A percentile compares a stretch with the other conserved stretches of the same genome.
These are phyloP conservation scores for Tenualosa ilisha DNA, from an alignment of 2,797 vertebrate species.

Conservation along the genomic window DNA sequence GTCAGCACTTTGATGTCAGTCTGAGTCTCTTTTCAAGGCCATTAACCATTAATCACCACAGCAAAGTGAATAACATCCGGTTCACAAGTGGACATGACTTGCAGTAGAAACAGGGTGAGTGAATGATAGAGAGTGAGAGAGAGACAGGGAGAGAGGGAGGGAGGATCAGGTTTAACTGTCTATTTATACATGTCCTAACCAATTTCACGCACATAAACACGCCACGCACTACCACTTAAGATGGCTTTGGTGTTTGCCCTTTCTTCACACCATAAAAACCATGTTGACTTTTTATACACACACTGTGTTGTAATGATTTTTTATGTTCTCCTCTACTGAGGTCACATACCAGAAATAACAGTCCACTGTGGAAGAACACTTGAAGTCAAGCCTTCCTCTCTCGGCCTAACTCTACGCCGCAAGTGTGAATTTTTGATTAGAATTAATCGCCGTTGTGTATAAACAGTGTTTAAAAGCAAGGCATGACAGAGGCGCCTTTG, in stretches of 20 bases:
- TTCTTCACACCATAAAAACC: background rate
- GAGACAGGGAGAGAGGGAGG: background rate
- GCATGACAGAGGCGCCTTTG: slow-evolving; percentile 46
- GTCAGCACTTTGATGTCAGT: background rate
- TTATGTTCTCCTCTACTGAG: background rate
- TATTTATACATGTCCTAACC: slow-evolving; percentile 70
- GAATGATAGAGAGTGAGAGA: background rate
- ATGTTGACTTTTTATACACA: slow-evolving; percentile 10
- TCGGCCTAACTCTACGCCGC: background rate
- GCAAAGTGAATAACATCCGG: slow-evolving; percentile 59
- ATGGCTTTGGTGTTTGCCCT: background rate
- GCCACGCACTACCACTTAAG: background rate
- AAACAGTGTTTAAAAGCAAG: slow-evolving; percentile 47
- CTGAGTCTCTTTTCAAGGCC: background rate
- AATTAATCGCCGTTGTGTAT: slow-evolving; percentile 37
- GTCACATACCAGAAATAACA: background rate
- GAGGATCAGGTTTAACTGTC: slow-evolving; percentile 70
- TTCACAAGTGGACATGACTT: slow-evolving; percentile 62
- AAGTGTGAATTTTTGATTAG: slow-evolving; percentile 19
- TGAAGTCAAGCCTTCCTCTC: background rate
- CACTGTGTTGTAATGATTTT: background rate
- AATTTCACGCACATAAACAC: background rate
- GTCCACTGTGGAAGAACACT: background rate
- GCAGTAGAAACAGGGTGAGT: background rate
- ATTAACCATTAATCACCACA: slow-evolving; percentile 58